Conservation (phyloP, 2,113 vertebrate genomes). For the Cepphus grylle region DNA sequence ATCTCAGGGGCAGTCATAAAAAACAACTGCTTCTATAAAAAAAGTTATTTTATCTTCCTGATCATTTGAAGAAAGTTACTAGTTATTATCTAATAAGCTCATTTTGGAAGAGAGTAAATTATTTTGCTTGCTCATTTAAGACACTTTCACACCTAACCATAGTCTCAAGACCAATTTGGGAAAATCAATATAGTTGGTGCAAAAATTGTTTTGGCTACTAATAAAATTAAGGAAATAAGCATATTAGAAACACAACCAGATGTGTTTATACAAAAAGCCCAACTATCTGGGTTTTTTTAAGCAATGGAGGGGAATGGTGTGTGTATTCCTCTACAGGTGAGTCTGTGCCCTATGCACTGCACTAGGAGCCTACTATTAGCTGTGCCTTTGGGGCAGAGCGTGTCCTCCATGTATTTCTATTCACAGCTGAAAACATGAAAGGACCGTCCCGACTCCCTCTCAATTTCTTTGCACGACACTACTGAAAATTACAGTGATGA, state of each 20-base stretch:
- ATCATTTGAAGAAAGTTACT: neutral
- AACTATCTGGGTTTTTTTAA: neutral
- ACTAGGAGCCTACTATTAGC: neutral
- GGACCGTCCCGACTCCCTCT: neutral
- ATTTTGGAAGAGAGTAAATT: neutral
- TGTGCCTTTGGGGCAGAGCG: neutral
- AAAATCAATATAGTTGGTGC: neutral
- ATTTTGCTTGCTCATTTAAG: neutral
- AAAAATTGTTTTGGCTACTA: neutral
- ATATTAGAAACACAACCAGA: neutral
- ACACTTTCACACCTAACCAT: neutral
- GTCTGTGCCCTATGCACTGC: neutral
- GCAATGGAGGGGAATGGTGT: neutral
- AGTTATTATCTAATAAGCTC: neutral
- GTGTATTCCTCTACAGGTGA: neutral
- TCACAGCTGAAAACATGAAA: constrained; percentile 42
- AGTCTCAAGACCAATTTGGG: neutral
- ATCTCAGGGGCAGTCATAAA: neutral
- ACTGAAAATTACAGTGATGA: constrained; percentile 54
- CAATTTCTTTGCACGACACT: neutral
- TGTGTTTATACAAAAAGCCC: neutral
- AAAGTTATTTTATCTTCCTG: neutral
- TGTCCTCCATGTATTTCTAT: neutral
- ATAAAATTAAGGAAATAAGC: neutral
- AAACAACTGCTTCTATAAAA: neutral